Percentiles rank a stretch among this genome's conserved stretches.
Conservation (phyloP, 1,140 invertebrate genomes). For the Atta cephalotes region DNA sequence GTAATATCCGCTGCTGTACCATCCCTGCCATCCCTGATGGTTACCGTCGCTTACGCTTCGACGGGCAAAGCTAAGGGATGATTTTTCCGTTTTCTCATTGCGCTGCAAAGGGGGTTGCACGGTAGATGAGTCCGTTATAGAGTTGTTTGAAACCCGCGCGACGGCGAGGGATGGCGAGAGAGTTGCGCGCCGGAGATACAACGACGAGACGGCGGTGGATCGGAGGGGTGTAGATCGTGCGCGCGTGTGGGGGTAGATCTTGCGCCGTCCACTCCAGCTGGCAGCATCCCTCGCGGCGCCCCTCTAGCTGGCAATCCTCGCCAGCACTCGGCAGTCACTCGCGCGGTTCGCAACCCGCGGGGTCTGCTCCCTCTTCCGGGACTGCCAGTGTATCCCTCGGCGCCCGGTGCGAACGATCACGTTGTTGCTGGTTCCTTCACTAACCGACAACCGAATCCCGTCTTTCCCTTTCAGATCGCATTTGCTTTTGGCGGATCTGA, state of each 20-base stretch:
- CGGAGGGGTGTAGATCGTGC: constrained; percentile 49
- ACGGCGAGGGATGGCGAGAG: constrained; percentile 18
- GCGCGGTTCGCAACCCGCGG: constrained; percentile 82
- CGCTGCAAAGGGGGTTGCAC: neutral
- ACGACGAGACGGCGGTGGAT: constrained; percentile 56
- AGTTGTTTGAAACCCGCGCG: constrained; percentile 67
- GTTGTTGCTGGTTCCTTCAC: constrained; percentile 10
- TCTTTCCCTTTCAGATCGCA: neutral
- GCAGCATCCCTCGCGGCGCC: constrained; percentile 84
- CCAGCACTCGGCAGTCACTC: constrained; percentile 83
- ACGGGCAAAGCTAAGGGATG: constrained; percentile 60
- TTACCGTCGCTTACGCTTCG: constrained; percentile 55
- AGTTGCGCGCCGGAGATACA: constrained; percentile 67
- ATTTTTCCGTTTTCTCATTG: constrained; percentile 66
- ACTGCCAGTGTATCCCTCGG: constrained; percentile 28
- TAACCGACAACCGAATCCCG: neutral
- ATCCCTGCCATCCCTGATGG: constrained; percentile 49
- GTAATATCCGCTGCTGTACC: constrained; percentile 63
- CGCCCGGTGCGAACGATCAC: constrained; percentile 25
- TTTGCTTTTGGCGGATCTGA: neutral
- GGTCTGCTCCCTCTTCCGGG: constrained; percentile 70
- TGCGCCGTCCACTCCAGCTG: constrained; percentile 83
- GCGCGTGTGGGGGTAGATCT: constrained; percentile 81
- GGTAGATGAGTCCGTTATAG: constrained; percentile 60
- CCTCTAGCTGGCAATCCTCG: constrained; percentile 68